Percentiles rank a stretch among this genome's conserved stretches.
phyloP scores from a whole-genome alignment of 2,888 invertebrate species.

The Osmoderma eremita region DNA sequence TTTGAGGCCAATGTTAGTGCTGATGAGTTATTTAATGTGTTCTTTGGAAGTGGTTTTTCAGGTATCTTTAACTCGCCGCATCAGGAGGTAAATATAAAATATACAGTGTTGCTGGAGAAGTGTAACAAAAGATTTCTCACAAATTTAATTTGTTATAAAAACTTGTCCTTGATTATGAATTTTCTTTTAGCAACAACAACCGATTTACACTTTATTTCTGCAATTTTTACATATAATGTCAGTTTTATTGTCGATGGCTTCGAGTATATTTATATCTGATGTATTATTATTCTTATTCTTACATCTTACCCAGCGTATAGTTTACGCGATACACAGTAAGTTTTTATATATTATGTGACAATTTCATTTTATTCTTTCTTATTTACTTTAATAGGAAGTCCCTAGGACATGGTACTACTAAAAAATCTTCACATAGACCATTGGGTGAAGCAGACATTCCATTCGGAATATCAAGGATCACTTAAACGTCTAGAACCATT shows the following conservation, averaged over 20 bases:
- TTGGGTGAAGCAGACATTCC: constrained; percentile 96
- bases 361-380: background rate
- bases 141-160: no score
- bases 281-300: no score
- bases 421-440: constrained; percentile 88
- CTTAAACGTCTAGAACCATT: constrained; percentile 91
- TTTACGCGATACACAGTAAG: constrained; percentile 80
- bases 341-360: constrained; percentile 49
- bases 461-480: constrained; percentile 91
- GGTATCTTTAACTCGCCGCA: constrained; percentile 57
- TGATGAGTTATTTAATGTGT: constrained; percentile 99
- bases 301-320: constrained; percentile 94
- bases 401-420: constrained; percentile 77
- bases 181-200: constrained; percentile 58
- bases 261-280: constrained; percentile 96
- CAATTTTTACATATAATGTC: constrained; percentile 94
- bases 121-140: no score
- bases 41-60: constrained; percentile 87
- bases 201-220: constrained; percentile 75
- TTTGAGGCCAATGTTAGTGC: constrained; percentile 97
- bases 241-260: constrained; percentile 93
- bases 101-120: no score
- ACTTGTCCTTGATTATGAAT: no score
- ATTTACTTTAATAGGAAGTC: constrained; percentile 71
- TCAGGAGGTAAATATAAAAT: constrained; percentile 44